These are phyloP conservation scores for Ciconia boyciana DNA, from an alignment of 2,113 vertebrate genomes.

Conservation along the genomic window DNA sequence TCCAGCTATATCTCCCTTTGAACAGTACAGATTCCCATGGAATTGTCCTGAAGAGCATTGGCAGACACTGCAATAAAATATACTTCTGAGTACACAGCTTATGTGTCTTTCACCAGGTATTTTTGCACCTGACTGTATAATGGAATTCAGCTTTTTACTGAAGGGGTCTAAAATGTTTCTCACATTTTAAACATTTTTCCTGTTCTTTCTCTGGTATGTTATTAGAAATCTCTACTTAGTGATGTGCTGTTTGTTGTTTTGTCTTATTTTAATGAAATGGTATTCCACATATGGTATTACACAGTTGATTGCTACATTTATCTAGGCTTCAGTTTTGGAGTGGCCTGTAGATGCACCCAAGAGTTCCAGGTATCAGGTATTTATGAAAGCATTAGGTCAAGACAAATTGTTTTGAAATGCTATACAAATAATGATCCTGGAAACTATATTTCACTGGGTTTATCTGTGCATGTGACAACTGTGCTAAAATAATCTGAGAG, in stretches of 20 bases:
- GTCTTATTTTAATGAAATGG: neutral
- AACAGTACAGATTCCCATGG: neutral
- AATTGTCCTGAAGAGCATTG: neutral
- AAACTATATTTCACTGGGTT: constrained; percentile 30
- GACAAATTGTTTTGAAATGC: constrained; percentile 36
- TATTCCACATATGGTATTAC: neutral
- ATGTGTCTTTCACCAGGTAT: neutral
- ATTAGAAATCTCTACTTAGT: neutral
- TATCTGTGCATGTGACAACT: constrained; percentile 51
- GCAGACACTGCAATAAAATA: neutral
- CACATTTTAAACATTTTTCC: neutral
- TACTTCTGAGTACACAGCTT: neutral
- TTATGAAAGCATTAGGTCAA: constrained; percentile 22
- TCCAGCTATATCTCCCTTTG: neutral
- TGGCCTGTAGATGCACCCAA: neutral
- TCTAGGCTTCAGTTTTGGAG: neutral
- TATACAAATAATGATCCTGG: constrained; percentile 17
- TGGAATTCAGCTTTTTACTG: neutral
- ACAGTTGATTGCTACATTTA: neutral
- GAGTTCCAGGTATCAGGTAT: neutral
- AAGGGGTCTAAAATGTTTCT: neutral
- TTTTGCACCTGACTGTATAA: neutral
- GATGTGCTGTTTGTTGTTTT: neutral
- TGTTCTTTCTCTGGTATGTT: neutral
- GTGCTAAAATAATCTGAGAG: constrained; percentile 46